These are phyloP conservation scores for Drosophila lacertosa DNA, from an alignment of 1,140 invertebrate genomes.

Conservation along the genomic window DNA sequence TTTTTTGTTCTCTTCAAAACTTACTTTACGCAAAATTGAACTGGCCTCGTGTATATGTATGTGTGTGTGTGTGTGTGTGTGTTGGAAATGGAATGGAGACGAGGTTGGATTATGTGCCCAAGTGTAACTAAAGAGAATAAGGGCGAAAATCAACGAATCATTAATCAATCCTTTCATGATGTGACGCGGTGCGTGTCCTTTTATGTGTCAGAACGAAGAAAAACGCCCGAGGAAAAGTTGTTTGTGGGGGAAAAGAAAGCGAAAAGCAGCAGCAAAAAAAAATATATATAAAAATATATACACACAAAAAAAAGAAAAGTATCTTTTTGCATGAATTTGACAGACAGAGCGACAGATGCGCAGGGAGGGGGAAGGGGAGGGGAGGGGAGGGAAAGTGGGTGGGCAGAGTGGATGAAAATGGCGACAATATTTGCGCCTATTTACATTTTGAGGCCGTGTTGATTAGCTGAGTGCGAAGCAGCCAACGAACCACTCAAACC, in stretches of 20 bases:
- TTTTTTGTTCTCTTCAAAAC: constrained; percentile 63
- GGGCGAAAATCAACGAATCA: constrained; percentile 84
- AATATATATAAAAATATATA: constrained; percentile 31
- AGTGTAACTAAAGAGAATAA: constrained; percentile 84
- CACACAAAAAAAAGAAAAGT: constrained; percentile 72
- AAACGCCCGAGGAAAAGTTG: constrained; percentile 51
- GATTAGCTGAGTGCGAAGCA: constrained; percentile 78
- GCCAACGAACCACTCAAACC: constrained; percentile 6
- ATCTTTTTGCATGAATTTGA: constrained; percentile 73
- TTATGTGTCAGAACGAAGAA: constrained; percentile 81
- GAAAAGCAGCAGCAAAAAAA: constrained; percentile 48
- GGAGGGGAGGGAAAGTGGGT: constrained; percentile 39
- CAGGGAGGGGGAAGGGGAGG: not conserved
- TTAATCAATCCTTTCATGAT: constrained; percentile 84
- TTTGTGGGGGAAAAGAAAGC: constrained; percentile 73
- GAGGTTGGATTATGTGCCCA: constrained; percentile 81
- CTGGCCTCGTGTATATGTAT: not conserved
- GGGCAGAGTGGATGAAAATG: constrained; percentile 65
- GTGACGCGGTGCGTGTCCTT: constrained; percentile 84
- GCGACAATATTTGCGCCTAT: constrained; percentile 78
- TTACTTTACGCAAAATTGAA: constrained; percentile 70
- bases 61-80: constrained; percentile 4
- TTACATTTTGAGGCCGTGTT: constrained; percentile 79
- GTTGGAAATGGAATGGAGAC: constrained; percentile 64
- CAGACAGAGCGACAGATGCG: constrained; percentile 63